phyloP scores from a whole-genome alignment of 2,113 vertebrate genomes.

The Eublepharis macularius region DNA sequence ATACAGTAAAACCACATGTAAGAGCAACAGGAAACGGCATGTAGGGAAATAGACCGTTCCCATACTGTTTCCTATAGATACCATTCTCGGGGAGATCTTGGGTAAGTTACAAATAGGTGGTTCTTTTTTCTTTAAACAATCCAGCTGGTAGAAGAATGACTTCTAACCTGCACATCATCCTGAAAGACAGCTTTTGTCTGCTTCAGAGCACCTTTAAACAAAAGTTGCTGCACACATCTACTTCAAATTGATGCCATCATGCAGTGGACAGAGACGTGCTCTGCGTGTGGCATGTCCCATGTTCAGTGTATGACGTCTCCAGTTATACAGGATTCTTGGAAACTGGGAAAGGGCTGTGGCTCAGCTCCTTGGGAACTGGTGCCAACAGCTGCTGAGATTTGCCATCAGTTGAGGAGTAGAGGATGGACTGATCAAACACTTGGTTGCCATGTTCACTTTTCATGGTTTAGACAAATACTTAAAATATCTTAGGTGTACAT shows the following conservation, averaged over 20 bases:
- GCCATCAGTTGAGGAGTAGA: background rate
- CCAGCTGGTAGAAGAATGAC: background rate
- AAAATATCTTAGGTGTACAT: too few species aligned
- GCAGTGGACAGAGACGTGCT: background rate
- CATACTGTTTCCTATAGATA: conserved; percentile 77
- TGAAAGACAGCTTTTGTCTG: background rate
- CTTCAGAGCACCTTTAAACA: background rate
- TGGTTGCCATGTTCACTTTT: background rate
- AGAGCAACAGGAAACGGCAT: conserved; percentile 54
- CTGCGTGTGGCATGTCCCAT: background rate
- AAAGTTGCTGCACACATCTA: background rate
- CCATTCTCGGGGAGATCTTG: conserved; percentile 11
- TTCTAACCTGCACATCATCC: conserved; percentile 8
- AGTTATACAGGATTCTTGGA: background rate
- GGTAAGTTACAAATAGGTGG: conserved; percentile 32
- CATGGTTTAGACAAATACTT: background rate
- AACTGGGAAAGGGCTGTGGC: too few species aligned
- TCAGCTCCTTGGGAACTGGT: too few species aligned
- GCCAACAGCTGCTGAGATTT: too few species aligned
- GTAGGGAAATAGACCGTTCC: conserved; percentile 67
- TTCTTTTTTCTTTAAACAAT: background rate
- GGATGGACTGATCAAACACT: background rate
- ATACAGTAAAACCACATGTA: conserved; percentile 51
- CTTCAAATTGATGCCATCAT: background rate
- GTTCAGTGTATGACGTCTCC: background rate